Percentiles rank a stretch among this genome's conserved stretches.
Conservation (phyloP, 2,888 invertebrate genomes). For the Eudasyphora cyanicolor region DNA sequence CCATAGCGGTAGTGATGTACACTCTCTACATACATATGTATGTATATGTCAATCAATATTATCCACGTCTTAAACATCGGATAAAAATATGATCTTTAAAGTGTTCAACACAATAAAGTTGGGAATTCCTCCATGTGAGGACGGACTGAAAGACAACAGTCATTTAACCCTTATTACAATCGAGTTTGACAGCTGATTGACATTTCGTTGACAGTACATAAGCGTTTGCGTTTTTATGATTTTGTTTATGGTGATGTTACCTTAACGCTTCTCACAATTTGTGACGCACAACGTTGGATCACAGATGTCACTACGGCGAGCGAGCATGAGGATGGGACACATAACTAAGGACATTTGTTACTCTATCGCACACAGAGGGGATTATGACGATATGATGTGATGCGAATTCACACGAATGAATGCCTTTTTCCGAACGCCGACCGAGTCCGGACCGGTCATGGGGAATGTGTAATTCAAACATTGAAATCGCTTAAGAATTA, state of each 20-base stretch:
- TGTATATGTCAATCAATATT: constrained; percentile 38
- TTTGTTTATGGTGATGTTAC: constrained; percentile 20
- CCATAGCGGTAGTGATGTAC: too few relatives aligned
- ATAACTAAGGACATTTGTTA: constrained; percentile 6
- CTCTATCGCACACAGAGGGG: background rate
- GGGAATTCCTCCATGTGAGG: background rate
- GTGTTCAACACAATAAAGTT: background rate
- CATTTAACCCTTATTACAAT: constrained; percentile 63
- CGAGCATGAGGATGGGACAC: background rate
- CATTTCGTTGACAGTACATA: constrained; percentile 57
- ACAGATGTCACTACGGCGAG: constrained; percentile 29
- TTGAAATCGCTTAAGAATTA: constrained; percentile 13
- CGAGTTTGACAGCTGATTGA: constrained; percentile 63
- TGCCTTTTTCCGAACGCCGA: background rate
- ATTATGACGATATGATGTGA: background rate
- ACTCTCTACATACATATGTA: too few relatives aligned
- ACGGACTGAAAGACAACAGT: constrained; percentile 21
- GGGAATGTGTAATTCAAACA: background rate
- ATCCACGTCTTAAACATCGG: constrained; percentile 1
- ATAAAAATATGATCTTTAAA: constrained; percentile 36
- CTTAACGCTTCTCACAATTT: background rate
- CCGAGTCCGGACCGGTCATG: background rate
- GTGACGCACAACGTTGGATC: constrained; percentile 7
- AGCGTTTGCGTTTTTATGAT: constrained; percentile 42
- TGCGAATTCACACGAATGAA: background rate